A percentile compares a stretch with the other conserved stretches of the same genome.
Conservation (phyloP, 2,113 vertebrate genomes). For the Amphilophus citrinellus region DNA sequence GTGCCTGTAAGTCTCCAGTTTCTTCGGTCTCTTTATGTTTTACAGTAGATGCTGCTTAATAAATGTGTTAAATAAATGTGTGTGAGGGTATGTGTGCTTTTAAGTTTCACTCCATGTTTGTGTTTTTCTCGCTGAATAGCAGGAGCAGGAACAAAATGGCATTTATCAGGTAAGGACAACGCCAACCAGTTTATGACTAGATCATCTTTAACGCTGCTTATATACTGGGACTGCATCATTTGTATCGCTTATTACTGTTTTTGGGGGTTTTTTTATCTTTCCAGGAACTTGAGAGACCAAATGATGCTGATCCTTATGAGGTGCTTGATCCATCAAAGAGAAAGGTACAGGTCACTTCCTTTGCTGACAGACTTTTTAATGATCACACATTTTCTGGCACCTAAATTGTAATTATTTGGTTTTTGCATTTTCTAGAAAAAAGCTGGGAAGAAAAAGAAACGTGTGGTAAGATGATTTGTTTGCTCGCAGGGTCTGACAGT, state of each 20-base stretch:
- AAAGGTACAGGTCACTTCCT: constrained; percentile 41
- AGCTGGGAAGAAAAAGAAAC: constrained; percentile 52
- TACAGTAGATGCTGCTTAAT: background rate
- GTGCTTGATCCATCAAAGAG: constrained; percentile 31
- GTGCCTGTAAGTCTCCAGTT: constrained; percentile 39
- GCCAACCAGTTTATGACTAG: background rate
- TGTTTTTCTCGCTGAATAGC: background rate
- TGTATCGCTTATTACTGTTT: background rate
- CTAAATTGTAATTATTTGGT: background rate
- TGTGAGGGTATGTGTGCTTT: background rate
- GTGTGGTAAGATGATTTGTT: constrained; percentile 37
- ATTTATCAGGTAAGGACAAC: constrained; percentile 60
- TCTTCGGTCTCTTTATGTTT: background rate
- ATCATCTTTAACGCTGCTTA: background rate
- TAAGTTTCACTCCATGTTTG: background rate
- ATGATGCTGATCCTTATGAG: constrained; percentile 56
- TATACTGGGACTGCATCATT: background rate
- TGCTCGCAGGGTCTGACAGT: background rate
- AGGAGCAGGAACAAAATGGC: background rate
- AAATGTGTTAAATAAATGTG: background rate
- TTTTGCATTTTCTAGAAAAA: constrained; percentile 55
- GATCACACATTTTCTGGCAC: background rate
- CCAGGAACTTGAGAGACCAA: constrained; percentile 50
- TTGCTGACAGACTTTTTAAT: background rate
- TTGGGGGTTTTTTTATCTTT: background rate